These are phyloP conservation scores for Azorinus chamasolen DNA, from an alignment of 2,888 invertebrate genomes.

Conservation along the genomic window DNA sequence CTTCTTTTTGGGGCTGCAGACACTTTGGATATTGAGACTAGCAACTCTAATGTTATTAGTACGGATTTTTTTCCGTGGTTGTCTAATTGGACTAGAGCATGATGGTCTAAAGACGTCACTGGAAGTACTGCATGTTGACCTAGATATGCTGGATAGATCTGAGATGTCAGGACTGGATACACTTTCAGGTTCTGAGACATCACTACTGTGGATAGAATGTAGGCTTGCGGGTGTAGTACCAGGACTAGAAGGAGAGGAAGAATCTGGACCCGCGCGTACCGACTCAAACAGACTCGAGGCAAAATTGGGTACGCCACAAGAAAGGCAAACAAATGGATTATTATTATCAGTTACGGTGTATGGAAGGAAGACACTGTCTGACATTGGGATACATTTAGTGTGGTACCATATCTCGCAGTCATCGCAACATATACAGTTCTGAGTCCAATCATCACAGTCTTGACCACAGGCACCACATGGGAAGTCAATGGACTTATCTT, in stretches of 20 bases:
- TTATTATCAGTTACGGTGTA: no score
- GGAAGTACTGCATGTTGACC: not conserved
- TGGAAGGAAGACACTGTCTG: no score
- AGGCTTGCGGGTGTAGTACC: not conserved
- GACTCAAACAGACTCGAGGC: not conserved
- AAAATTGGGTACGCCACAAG: not conserved
- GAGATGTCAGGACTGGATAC: not conserved
- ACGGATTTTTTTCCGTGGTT: not conserved
- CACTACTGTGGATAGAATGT: not conserved
- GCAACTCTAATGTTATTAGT: not conserved
- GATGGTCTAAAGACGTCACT: not conserved
- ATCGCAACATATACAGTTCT: no score
- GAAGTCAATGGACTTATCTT: no score
- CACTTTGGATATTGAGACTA: slow-evolving; percentile 16
- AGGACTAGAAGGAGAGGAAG: not conserved
- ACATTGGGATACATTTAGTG: no score
- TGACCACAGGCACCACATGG: no score
- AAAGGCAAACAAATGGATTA: no score
- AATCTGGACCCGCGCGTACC: not conserved
- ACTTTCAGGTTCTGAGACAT: not conserved
- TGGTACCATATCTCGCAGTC: no score
- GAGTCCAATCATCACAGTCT: no score
- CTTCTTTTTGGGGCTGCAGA: slow-evolving; percentile 4
- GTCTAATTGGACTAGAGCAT: not conserved
- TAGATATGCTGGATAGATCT: not conserved